A percentile compares a stretch with the other conserved stretches of the same genome.
Conservation (phyloP, 2,888 invertebrate species). For the Polydrusus tereticollis region DNA sequence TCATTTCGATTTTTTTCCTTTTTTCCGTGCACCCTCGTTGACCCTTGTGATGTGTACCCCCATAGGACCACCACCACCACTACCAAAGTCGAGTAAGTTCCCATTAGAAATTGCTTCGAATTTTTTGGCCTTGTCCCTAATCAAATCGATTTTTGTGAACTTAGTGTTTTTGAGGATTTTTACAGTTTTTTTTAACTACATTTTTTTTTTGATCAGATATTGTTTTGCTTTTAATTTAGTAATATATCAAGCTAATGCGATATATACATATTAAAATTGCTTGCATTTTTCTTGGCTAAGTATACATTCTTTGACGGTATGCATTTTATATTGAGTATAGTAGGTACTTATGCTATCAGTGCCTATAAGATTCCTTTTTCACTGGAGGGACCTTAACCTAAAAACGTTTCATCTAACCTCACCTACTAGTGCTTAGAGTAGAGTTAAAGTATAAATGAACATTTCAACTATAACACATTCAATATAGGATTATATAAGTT, state of each 20-base stretch:
- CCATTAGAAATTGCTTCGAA: slow-evolving; percentile 38
- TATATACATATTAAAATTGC: too few species aligned
- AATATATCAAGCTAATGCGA: neutral
- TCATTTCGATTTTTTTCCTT: slow-evolving; percentile 61
- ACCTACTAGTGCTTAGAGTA: too few species aligned
- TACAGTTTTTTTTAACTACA: slow-evolving; percentile 21
- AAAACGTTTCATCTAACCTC: too few species aligned
- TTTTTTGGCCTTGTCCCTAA: slow-evolving; percentile 36
- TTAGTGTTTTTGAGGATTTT: slow-evolving; percentile 20
- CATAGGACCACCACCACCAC: slow-evolving; percentile 63
- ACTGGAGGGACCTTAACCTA: too few species aligned
- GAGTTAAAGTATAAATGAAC: too few species aligned
- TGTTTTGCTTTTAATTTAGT: neutral
- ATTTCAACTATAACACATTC: too few species aligned
- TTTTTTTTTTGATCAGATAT: neutral
- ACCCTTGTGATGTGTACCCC: slow-evolving; percentile 57
- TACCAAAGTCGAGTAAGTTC: slow-evolving; percentile 66
- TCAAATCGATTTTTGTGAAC: slow-evolving; percentile 6
- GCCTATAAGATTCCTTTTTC: too few species aligned
- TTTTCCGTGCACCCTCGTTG: slow-evolving; percentile 53
- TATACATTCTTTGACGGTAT: too few species aligned
- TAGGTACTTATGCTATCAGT: too few species aligned
- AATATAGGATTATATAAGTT: too few species aligned
- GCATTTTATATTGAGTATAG: too few species aligned
- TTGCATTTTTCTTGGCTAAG: too few species aligned